Conservation (phyloP, 2,113 vertebrate species). For the Prietella phreatophila region DNA sequence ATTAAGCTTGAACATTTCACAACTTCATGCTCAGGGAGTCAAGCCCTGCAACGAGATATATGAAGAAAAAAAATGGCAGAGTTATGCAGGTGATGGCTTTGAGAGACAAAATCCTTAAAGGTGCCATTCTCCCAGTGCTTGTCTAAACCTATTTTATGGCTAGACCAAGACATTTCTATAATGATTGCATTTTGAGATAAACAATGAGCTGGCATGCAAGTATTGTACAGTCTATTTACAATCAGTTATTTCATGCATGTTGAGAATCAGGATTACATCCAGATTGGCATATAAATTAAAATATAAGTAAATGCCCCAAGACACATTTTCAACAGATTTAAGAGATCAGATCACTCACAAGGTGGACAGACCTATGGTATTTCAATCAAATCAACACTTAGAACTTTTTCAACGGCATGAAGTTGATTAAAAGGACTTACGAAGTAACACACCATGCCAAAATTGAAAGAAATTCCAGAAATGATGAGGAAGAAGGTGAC, state of each 20-base stretch:
- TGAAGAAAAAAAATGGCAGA: conserved; percentile 35
- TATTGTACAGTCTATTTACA: not conserved
- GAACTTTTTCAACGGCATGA: too few relatives aligned
- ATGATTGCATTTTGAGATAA: not conserved
- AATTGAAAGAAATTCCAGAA: too few relatives aligned
- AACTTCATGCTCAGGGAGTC: conserved; percentile 57
- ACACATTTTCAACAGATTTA: not conserved
- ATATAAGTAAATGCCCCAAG: not conserved
- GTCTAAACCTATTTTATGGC: conserved; percentile 22
- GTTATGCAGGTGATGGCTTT: conserved; percentile 3
- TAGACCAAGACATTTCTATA: not conserved
- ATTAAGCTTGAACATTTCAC: conserved; percentile 48
- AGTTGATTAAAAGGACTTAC: too few relatives aligned
- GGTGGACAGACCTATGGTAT: not conserved
- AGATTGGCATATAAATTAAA: conserved; percentile 2
- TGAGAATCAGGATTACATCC: not conserved
- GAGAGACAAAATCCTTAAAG: conserved; percentile 24
- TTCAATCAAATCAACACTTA: too few relatives aligned
- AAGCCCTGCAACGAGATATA: conserved; percentile 11
- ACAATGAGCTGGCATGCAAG: conserved; percentile 4
- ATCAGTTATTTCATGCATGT: not conserved
- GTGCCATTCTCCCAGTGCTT: conserved; percentile 10
- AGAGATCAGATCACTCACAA: not conserved
- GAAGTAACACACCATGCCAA: too few relatives aligned
- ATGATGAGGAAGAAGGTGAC: too few relatives aligned